Percentiles rank a stretch among this genome's conserved stretches.
phyloP scores from a whole-genome alignment of 2,113 vertebrate species.

The Callospermophilus lateralis region DNA sequence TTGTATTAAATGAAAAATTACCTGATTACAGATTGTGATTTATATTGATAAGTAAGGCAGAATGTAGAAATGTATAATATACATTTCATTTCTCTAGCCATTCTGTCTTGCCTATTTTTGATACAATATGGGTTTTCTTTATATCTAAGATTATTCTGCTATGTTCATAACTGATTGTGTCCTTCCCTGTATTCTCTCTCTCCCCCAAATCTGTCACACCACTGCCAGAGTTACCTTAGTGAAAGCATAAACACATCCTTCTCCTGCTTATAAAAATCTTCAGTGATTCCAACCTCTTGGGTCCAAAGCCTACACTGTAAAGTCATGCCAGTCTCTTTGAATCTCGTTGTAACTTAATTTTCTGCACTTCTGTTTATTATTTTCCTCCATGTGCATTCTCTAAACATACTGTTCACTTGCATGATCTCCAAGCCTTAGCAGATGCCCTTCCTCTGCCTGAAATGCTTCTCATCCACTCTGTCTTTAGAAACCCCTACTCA shows the following conservation, averaged over 20 bases:
- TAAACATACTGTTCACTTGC: neutral
- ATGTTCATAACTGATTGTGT: neutral
- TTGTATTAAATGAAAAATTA: neutral
- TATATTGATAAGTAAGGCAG: neutral
- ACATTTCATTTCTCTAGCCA: neutral
- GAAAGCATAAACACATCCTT: neutral
- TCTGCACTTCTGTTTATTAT: neutral
- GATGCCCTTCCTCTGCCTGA: neutral
- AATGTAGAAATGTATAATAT: neutral
- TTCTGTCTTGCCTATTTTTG: neutral
- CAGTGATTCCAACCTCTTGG: neutral
- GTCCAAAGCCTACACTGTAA: neutral
- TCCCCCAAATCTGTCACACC: neutral
- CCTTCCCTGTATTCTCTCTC: neutral
- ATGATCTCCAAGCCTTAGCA: neutral
- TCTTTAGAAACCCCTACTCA: neutral
- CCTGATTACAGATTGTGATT: neutral
- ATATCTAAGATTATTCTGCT: neutral
- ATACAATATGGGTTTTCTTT: neutral
- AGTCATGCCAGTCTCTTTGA: neutral
- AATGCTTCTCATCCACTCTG: neutral
- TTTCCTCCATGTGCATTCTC: neutral
- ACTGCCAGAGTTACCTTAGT: neutral
- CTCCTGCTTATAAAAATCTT: neutral
- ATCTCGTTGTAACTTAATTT: conserved; percentile 9